These are phyloP conservation scores for Diphyllodes magnificus DNA, from an alignment of 2,113 vertebrate species.

Conservation along the genomic window DNA sequence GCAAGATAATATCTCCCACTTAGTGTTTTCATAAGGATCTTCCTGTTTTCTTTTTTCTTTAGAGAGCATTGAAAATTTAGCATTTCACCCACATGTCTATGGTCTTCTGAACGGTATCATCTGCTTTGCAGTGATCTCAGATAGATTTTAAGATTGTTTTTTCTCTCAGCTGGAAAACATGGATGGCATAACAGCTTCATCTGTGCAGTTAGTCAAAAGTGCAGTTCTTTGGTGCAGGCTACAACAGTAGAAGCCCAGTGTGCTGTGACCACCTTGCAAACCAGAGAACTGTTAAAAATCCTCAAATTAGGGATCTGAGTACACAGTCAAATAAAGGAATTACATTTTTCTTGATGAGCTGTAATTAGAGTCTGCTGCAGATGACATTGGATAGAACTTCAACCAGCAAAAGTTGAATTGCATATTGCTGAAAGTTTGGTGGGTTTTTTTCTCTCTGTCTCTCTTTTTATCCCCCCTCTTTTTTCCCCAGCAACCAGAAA, in stretches of 20 bases:
- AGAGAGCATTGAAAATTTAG: constrained; percentile 35
- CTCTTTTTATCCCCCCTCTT: too few species aligned
- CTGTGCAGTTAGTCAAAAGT: not conserved
- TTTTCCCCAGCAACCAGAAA: not conserved
- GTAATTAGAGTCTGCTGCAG: not conserved
- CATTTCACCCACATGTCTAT: constrained; percentile 47
- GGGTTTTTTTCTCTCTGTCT: not conserved
- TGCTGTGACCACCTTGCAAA: not conserved
- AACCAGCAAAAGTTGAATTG: not conserved
- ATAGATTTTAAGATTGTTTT: constrained; percentile 30
- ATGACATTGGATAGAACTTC: not conserved
- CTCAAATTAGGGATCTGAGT: not conserved
- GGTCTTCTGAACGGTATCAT: constrained; percentile 41
- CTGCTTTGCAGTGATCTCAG: constrained; percentile 50
- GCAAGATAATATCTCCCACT: constrained; percentile 47
- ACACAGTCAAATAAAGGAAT: not conserved
- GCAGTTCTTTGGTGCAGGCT: not conserved
- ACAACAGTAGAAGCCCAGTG: not conserved
- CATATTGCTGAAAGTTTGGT: not conserved
- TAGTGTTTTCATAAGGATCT: constrained; percentile 55
- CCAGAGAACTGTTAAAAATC: not conserved
- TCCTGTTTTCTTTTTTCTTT: constrained; percentile 57
- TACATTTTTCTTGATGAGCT: not conserved
- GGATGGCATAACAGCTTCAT: not conserved
- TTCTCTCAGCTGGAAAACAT: not conserved